Percentiles rank a stretch among this genome's conserved stretches.
Evolutionary conservation across 2,888 invertebrate species (phyloP).

Genomic region (Dexiosoma caninum): DNA sequence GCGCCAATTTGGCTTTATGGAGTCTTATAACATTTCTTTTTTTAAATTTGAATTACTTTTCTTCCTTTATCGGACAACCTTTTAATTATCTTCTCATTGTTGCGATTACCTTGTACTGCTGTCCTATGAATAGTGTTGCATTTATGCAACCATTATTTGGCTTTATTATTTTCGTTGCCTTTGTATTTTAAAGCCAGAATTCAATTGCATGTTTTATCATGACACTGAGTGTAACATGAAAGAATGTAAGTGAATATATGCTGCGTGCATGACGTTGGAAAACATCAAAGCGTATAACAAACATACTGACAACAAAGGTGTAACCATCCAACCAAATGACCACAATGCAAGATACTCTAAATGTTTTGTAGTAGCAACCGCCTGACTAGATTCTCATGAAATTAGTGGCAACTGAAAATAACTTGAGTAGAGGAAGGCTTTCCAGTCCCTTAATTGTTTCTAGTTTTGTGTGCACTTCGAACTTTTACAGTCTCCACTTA

Average conservation of each 20-base stretch:
- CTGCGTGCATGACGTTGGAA: background rate
- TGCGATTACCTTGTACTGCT: background rate
- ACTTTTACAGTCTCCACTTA: background rate
- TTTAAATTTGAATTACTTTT: too few relatives aligned
- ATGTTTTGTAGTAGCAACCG: background rate
- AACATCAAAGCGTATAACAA: background rate
- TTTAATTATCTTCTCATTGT: too few relatives aligned
- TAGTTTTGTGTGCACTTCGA: background rate
- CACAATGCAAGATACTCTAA: background rate
- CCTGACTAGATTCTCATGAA: background rate
- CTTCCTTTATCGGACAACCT: too few relatives aligned
- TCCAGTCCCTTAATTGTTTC: background rate
- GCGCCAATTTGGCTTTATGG: too few relatives aligned
- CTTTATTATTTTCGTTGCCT: conserved; percentile 37
- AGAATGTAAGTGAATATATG: background rate
- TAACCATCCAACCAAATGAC: conserved; percentile 15
- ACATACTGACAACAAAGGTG: conserved; percentile 12
- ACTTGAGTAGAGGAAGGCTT: conserved; percentile 42
- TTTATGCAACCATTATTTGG: conserved; percentile 55
- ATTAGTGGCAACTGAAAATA: conserved; percentile 49
- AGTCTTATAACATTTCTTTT: too few relatives aligned
- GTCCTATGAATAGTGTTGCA: background rate
- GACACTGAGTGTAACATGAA: conserved; percentile 37
- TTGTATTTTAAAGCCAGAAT: conserved; percentile 44
- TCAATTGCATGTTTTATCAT: conserved; percentile 53